Evolutionary conservation across 1,140 invertebrate genomes (phyloP).

Genomic region (Adelges cooleyi): DNA sequence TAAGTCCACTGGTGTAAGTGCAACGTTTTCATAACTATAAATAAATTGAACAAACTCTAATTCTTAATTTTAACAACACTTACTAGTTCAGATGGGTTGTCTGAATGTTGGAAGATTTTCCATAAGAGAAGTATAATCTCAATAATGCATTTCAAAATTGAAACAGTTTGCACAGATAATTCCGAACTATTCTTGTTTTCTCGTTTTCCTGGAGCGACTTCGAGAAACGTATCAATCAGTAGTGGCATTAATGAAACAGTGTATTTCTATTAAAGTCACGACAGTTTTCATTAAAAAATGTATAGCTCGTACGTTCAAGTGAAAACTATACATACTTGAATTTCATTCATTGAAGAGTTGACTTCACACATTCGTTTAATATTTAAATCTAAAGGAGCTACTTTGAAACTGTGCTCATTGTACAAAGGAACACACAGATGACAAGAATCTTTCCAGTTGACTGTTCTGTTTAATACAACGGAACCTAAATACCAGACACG

Average conservation of each 20-base stretch:
- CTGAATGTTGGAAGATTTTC: conserved; percentile 10
- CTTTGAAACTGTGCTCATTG: conserved; percentile 27
- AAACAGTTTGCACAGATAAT: conserved; percentile 9
- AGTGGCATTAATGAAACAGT: conserved; percentile 29
- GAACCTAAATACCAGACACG: not conserved
- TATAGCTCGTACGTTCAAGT: not conserved
- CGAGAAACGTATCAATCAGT: conserved; percentile 32
- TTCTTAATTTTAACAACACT: not conserved
- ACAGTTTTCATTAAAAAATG: too few species aligned
- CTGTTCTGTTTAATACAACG: conserved; percentile 34
- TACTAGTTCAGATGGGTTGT: conserved; percentile 14
- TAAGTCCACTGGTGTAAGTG: too few species aligned
- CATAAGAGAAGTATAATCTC: conserved; percentile 5
- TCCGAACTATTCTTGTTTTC: conserved; percentile 18
- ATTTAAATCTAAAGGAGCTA: conserved; percentile 30
- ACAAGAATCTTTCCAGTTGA: conserved; percentile 7
- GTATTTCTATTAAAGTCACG: conserved; percentile 31
- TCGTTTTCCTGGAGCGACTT: conserved; percentile 29
- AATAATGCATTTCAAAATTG: conserved; percentile 21
- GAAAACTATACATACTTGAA: conserved; percentile 5
- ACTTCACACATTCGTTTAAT: conserved; percentile 26
- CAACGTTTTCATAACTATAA: too few species aligned
- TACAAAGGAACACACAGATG: conserved; percentile 30
- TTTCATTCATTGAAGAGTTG: conserved; percentile 19
- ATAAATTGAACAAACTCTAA: too few species aligned